These are phyloP conservation scores for Orchesella cincta DNA, from an alignment of 1,140 invertebrate genomes.

Conservation along the genomic window DNA sequence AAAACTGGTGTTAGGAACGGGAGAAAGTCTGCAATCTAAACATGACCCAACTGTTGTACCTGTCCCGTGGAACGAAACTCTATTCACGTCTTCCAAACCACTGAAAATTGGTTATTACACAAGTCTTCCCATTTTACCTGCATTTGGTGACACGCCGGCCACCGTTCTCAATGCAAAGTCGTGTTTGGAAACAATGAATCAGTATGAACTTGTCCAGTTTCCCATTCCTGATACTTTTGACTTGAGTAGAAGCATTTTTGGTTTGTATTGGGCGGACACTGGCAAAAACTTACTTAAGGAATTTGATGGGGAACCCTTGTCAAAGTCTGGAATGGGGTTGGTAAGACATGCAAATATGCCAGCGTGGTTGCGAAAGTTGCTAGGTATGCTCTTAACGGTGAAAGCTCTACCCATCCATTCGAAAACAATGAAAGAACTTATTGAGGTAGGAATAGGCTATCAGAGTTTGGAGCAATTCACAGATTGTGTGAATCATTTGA, in stretches of 20 bases:
- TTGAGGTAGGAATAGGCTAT: background rate
- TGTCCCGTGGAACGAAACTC: slow-evolving; percentile 31
- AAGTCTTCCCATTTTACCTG: slow-evolving; percentile 34
- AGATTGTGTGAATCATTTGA: slow-evolving; percentile 26
- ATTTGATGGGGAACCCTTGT: slow-evolving; percentile 26
- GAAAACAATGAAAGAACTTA: slow-evolving; percentile 4
- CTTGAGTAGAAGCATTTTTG: slow-evolving; percentile 21
- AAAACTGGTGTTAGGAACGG: slow-evolving; percentile 4
- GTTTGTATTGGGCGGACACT: background rate
- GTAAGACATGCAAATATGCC: slow-evolving; percentile 7
- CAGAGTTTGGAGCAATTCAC: slow-evolving; percentile 6
- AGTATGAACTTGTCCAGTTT: slow-evolving; percentile 35
- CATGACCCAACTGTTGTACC: slow-evolving; percentile 29
- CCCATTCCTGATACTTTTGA: slow-evolving; percentile 20
- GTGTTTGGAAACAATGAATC: slow-evolving; percentile 19
- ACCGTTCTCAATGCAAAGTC: slow-evolving; percentile 38
- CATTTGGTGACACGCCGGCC: slow-evolving; percentile 40
- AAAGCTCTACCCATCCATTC: background rate
- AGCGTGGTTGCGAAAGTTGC: background rate
- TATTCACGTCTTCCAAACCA: slow-evolving; percentile 16
- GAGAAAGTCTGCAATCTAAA: slow-evolving; percentile 8
- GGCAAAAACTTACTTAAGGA: slow-evolving; percentile 19
- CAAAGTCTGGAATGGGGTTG: background rate
- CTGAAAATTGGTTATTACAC: slow-evolving; percentile 46
- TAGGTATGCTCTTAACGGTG: background rate